phyloP scores from a whole-genome alignment of 1,140 invertebrate genomes.

The Berghia stephanieae region DNA sequence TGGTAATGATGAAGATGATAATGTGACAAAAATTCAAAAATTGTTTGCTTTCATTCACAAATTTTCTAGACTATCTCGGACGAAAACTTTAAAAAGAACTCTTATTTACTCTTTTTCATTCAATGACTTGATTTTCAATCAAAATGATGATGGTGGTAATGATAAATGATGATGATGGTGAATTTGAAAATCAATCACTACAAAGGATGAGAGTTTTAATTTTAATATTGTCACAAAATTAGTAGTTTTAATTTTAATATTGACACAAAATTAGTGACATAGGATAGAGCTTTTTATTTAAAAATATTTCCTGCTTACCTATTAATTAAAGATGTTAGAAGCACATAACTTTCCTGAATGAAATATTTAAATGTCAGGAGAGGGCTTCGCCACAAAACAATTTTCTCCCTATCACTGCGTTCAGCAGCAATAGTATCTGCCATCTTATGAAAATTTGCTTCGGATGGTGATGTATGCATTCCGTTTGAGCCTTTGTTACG shows the following conservation, averaged over 20 bases:
- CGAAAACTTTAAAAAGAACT: no score
- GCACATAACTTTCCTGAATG: slow-evolving; percentile 77
- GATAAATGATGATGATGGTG: neutral
- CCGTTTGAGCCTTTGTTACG: slow-evolving; percentile 36
- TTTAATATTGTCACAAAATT: neutral
- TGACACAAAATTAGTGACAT: no score
- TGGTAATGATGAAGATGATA: no score
- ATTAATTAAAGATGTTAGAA: slow-evolving; percentile 72
- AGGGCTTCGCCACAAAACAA: slow-evolving; percentile 89
- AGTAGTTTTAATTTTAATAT: neutral
- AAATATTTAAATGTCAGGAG: slow-evolving; percentile 86
- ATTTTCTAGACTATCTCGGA: no score
- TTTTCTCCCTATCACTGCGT: slow-evolving; percentile 68
- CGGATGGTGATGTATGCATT: slow-evolving; percentile 26
- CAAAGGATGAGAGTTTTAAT: neutral
- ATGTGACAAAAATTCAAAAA: no score
- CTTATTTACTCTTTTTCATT: no score
- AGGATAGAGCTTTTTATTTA: no score
- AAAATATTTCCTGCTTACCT: slow-evolving; percentile 48
- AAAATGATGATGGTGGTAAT: neutral
- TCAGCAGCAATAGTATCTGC: slow-evolving; percentile 43
- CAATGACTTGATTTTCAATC: no score
- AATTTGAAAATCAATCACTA: neutral
- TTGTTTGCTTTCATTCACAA: no score
- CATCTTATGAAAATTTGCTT: slow-evolving; percentile 27